Evolutionary conservation across 2,113 vertebrate species (phyloP).

Genomic region (Bubo bubo): DNA sequence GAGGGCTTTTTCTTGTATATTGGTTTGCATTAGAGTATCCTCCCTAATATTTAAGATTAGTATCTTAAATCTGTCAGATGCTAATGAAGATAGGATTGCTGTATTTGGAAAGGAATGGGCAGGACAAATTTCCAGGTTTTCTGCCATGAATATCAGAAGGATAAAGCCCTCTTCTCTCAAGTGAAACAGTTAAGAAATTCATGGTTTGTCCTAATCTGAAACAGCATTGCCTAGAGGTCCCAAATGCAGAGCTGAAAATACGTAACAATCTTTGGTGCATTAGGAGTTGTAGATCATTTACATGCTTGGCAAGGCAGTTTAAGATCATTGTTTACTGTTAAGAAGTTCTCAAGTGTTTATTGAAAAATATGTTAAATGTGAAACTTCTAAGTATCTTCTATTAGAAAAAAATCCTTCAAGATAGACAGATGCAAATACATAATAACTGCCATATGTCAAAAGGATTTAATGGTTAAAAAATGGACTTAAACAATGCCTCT

Average conservation of each 20-base stretch:
- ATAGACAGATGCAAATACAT: slow-evolving; percentile 72
- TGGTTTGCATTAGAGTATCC: neutral
- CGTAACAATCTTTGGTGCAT: slow-evolving; percentile 19
- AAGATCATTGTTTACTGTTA: slow-evolving; percentile 64
- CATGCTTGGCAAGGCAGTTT: slow-evolving; percentile 62
- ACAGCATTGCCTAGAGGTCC: slow-evolving; percentile 66
- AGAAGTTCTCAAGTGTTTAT: slow-evolving; percentile 69
- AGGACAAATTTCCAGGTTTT: slow-evolving; percentile 58
- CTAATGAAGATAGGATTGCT: neutral
- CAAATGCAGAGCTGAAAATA: slow-evolving; percentile 63
- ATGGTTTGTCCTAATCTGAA: slow-evolving; percentile 68
- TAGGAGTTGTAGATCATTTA: slow-evolving; percentile 48
- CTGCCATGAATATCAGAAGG: slow-evolving; percentile 47
- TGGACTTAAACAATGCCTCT: slow-evolving; percentile 62
- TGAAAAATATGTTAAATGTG: slow-evolving; percentile 69
- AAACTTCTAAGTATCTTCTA: slow-evolving; percentile 61
- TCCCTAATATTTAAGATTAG: neutral
- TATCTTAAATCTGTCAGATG: slow-evolving; percentile 15
- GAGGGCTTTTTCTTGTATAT: neutral
- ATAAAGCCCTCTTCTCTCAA: slow-evolving; percentile 59
- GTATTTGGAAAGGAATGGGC: slow-evolving; percentile 27
- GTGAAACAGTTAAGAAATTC: slow-evolving; percentile 61
- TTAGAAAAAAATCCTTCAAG: slow-evolving; percentile 67
- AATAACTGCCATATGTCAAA: slow-evolving; percentile 80
- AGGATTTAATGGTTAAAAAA: slow-evolving; percentile 63